These are phyloP conservation scores for Halichoeres trimaculatus DNA, from an alignment of 2,113 vertebrate genomes.

Conservation along the genomic window DNA sequence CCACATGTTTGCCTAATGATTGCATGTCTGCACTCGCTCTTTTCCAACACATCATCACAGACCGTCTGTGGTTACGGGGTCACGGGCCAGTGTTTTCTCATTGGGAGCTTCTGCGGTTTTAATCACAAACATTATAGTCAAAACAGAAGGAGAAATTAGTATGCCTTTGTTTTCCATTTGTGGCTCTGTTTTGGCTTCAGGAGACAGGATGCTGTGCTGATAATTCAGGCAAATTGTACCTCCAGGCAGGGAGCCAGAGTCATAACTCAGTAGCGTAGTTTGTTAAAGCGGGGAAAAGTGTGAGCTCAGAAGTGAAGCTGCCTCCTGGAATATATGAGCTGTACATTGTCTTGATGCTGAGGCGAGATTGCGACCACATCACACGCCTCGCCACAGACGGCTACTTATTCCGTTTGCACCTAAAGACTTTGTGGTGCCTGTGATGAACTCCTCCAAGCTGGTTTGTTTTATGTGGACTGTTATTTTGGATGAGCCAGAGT, in stretches of 20 bases:
- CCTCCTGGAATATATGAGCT: conserved; percentile 73
- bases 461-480: conserved; percentile 66
- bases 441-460: conserved; percentile 39
- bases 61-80: conserved; percentile 64
- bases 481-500: conserved; percentile 65
- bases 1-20: conserved; percentile 77
- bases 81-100: conserved; percentile 48
- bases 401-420: conserved; percentile 58
- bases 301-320: conserved; percentile 69
- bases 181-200: conserved; percentile 4
- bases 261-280: conserved; percentile 56
- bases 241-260: conserved; percentile 47
- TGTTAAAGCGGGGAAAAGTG: conserved; percentile 20
- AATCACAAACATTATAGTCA: conserved; percentile 14
- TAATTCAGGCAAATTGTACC: conserved; percentile 35
- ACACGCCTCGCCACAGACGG: conserved; percentile 40
- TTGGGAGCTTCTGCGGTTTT: conserved; percentile 29
- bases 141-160: conserved; percentile 8
- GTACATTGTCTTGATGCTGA: conserved; percentile 37
- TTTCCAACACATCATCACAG: conserved; percentile 73
- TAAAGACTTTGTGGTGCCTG: conserved; percentile 47
- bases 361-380: conserved; percentile 33
- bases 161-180: conserved; percentile 29
- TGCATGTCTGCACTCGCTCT: conserved; percentile 72
- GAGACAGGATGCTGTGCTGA: conserved; percentile 1